Percentiles rank a stretch among this genome's conserved stretches.
phyloP scores from a whole-genome alignment of 2,888 invertebrate species.

The Muschampia plurimacula region DNA sequence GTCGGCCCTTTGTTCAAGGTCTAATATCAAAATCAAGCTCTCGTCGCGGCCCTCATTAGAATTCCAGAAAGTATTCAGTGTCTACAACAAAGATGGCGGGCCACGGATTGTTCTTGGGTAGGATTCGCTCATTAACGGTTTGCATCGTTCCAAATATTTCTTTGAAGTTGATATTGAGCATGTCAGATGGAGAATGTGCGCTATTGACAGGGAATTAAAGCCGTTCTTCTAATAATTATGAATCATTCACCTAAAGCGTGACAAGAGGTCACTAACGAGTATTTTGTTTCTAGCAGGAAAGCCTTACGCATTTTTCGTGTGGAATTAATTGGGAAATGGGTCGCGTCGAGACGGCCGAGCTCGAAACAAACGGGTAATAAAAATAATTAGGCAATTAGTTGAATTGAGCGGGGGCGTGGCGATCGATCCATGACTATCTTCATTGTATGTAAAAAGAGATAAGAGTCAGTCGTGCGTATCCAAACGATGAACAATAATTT shows the following conservation, averaged over 20 bases:
- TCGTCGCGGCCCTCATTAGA: slow-evolving; percentile 49
- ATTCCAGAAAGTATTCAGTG: slow-evolving; percentile 50
- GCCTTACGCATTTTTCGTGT: slow-evolving; percentile 46
- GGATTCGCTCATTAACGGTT: slow-evolving; percentile 50
- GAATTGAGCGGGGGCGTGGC: slow-evolving; percentile 70
- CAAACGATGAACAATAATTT: slow-evolving; percentile 35
- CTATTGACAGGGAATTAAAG: slow-evolving; percentile 24
- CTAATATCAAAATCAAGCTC: slow-evolving; percentile 40
- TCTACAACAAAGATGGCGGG: slow-evolving; percentile 52
- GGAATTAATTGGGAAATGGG: slow-evolving; percentile 68
- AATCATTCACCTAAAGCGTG: slow-evolving; percentile 8
- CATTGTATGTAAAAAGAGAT: slow-evolving; percentile 54
- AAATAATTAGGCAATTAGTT: slow-evolving; percentile 81
- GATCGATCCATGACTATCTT: slow-evolving; percentile 61
- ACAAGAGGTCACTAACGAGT: slow-evolving; percentile 37
- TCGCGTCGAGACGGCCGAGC: slow-evolving; percentile 56
- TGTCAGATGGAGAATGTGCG: slow-evolving; percentile 34
- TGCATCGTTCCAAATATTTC: slow-evolving; percentile 49
- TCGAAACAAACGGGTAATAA: slow-evolving; percentile 80
- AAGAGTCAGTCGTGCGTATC: slow-evolving; percentile 47
- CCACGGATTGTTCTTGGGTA: slow-evolving; percentile 50
- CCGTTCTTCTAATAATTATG: slow-evolving; percentile 18
- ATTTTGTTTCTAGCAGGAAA: slow-evolving; percentile 12
- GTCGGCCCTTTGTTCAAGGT: slow-evolving; percentile 44
- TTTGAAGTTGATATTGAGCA: slow-evolving; percentile 49